phyloP scores from a whole-genome alignment of 2,113 vertebrate genomes.

The Chaetodon auriga region DNA sequence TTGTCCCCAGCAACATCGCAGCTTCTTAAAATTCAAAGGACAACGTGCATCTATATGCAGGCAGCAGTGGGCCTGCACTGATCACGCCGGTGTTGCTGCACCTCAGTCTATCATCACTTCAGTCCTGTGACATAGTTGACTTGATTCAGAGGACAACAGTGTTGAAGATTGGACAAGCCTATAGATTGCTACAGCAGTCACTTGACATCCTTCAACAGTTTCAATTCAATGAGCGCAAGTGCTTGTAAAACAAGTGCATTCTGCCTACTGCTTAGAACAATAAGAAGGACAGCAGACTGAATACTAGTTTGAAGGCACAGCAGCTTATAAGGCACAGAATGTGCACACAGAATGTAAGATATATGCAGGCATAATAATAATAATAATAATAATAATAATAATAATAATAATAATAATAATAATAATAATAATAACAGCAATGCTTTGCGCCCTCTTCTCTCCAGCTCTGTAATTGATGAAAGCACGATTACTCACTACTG shows the following conservation, averaged over 20 bases:
- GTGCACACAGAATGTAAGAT: background rate
- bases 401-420: background rate
- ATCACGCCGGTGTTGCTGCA: constrained; percentile 21
- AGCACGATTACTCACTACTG: constrained; percentile 91
- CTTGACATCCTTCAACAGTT: constrained; percentile 13
- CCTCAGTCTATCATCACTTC: constrained; percentile 16
- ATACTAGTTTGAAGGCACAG: background rate
- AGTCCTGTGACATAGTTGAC: background rate
- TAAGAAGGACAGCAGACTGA: background rate
- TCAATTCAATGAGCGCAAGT: constrained; percentile 13
- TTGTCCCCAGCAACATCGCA: constrained; percentile 57
- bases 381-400: no score
- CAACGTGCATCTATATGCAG: constrained; percentile 43
- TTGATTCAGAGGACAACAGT: background rate
- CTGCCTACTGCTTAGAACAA: background rate
- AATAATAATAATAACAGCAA: no score
- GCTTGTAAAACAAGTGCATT: constrained; percentile 6
- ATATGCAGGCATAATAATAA: background rate
- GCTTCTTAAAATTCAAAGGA: constrained; percentile 60
- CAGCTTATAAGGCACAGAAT: background rate
- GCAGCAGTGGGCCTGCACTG: constrained; percentile 13
- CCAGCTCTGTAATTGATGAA: background rate
- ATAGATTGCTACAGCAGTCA: constrained; percentile 1
- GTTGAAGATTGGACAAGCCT: background rate
- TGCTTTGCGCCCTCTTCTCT: background rate